Base-by-base conservation (phyloP, 2,113 vertebrate species). In the Oncorhynchus masou region DNA sequence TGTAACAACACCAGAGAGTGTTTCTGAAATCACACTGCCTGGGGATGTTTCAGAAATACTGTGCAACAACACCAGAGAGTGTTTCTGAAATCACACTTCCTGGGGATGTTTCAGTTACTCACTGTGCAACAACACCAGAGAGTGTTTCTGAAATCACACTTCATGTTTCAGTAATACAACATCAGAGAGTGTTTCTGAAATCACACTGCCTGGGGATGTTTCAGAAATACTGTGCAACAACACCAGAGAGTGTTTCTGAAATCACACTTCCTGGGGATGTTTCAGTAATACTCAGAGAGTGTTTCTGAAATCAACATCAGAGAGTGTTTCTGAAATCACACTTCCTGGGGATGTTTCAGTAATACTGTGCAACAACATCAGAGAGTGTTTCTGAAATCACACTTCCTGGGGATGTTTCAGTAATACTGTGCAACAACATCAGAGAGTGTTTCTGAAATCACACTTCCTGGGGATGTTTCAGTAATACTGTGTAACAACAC, bases 231-330 rank as follows among this genome's bases (percentile, higher is more conserved):
- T 11, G 39, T 8, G 39, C 2, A 9, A 45, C 39, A 45, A 45
- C 39, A 11, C 39, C 39, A 45, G 39, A 39, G 34, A 45, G 39
- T 9, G 39, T 45, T 45, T 45, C 9, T 45, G 8, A 45, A 45
- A 39, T 39, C 8, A 45, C 39, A 15, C 29, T 78, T 96, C 16
- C 15, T 54, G 12, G 16, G 11, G 3, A 64, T 15, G 60, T 22
- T 64, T n/a, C n/a, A 64, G 11, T 22, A 24, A 24, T 9, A 64
- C 97, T 11, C n/a, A n/a, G n/a, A n/a, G n/a, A n/a, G 39, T 8
- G 39, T 45, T n/a, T n/a, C n/a, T n/a, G n/a, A n/a, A n/a, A 2
- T 11, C 39, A 45, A 45, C 39, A 11, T 9, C 39, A 45, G 39
- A 39, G 34, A 45, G 39, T 9, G 39, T 45, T 45, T 45, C 9